Evolutionary conservation across 1,140 invertebrate species (phyloP), one percentile per base, ranked within the genome.

Genomic region (Glomeris maerens): DNA sequence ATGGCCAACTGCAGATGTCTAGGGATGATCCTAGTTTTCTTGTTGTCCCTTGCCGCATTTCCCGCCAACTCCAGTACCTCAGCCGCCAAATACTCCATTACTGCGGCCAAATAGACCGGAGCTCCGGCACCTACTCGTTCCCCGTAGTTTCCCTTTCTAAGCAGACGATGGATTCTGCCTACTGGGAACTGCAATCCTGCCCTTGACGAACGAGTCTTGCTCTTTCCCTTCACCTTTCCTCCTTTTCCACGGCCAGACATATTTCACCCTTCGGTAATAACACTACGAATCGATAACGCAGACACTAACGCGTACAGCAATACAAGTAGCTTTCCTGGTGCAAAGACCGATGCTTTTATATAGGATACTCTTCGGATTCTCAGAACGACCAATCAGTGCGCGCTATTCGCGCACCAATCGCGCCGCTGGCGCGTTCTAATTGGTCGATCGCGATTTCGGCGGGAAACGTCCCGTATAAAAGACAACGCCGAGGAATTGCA

Each of bases 11-110:
- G 73, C 31, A 73, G 56, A 59, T 73, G 72, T 45, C 72, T 57
- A 26, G 73, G 72, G 45, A 72, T 72, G 54, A 75, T 75, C 27
- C 74, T 57, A 26, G 62, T 58, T 54, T 71, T 73, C 53, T 74
- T 74, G 62, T 75, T 74, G 62, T 77, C 74, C 39, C 72, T 59
- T 0, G 85, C 84, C n/a, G 82, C 82, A 58, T 87, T 84, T 2
- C 82, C 79, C 25, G 83, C 81, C 65, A 74, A 65, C 54, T 75
- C 73, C 10, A 73, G 55, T 49, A 72, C 68, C 58, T 74, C 71
- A 49, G 68, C 69, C 10, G 63, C 65, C 36, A 68, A 55, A 53
- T 71, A 69, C 57, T 68, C 68, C 2, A 71, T 50, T 3, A 68
- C 66, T 4, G 66, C 66, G n/a, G 67, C 65, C 39, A 69, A 53